Evolutionary conservation across 2,113 vertebrate genomes (phyloP).

Genomic region (Hypanus sabinus): DNA sequence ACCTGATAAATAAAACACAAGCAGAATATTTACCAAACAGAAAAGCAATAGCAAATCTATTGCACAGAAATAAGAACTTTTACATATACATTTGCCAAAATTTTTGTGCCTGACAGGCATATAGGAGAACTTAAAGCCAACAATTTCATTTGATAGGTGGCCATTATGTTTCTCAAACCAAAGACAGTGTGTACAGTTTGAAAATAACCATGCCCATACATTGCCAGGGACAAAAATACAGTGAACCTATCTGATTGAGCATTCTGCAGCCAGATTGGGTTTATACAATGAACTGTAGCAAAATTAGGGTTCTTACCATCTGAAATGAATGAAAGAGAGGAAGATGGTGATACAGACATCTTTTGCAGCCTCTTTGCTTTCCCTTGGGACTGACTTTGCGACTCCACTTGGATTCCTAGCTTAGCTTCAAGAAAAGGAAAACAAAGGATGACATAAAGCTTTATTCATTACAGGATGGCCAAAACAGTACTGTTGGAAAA

Average conservation of each 20-base stretch:
- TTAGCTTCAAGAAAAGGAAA: constrained; percentile 42
- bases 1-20: background rate
- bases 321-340: background rate
- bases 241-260: too few species aligned
- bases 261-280: too few species aligned
- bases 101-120: too few species aligned
- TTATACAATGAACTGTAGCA: background rate
- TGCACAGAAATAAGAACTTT: background rate
- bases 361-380: constrained; percentile 37
- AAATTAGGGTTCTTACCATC: background rate
- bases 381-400: background rate
- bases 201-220: background rate
- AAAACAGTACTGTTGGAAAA: background rate
- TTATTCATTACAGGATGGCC: background rate
- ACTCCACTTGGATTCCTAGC: constrained; percentile 38
- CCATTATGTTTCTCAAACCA: background rate
- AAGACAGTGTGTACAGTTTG: background rate
- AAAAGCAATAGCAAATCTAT: background rate
- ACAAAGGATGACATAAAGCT: background rate
- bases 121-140: background rate
- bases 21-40: background rate
- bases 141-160: background rate
- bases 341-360: constrained; percentile 22
- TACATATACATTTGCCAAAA: too few species aligned
- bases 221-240: background rate